These are phyloP conservation scores for Rambutsinella grinnellia DNA, from an alignment of 2,888 invertebrate genomes.

Conservation along the genomic window DNA sequence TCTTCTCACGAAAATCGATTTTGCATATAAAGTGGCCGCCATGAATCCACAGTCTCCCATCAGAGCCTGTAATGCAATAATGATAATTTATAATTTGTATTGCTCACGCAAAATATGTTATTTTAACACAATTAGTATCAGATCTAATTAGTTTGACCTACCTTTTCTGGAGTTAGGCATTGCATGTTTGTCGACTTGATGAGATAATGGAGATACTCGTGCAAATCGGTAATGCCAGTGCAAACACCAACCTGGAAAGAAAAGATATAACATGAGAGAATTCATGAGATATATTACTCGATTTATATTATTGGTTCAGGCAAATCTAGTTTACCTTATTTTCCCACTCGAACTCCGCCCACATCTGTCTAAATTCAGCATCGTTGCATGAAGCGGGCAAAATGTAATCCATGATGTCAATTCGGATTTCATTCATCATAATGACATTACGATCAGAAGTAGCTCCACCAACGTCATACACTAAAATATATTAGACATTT, in stretches of 20 bases:
- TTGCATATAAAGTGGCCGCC: slow-evolving; percentile 99
- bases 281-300: neutral
- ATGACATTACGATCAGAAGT: slow-evolving; percentile 96
- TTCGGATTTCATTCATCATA: slow-evolving; percentile 98
- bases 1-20: slow-evolving; percentile 98
- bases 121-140: too few relatives aligned
- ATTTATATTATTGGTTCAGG: neutral
- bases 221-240: slow-evolving; percentile 85
- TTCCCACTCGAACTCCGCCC: slow-evolving; percentile 99
- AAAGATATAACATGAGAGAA: neutral
- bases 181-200: slow-evolving; percentile 98
- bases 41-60: slow-evolving; percentile 99
- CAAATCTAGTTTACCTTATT: slow-evolving; percentile 82
- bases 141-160: slow-evolving; percentile 66
- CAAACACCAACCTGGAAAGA: slow-evolving; percentile 32
- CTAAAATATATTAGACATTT: slow-evolving; percentile 71
- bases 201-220: slow-evolving; percentile 92
- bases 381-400: slow-evolving; percentile 95
- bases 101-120: too few relatives aligned
- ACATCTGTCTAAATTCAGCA: slow-evolving; percentile 98
- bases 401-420: slow-evolving; percentile 99
- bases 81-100: slow-evolving; percentile 13
- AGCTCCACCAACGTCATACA: slow-evolving; percentile 95
- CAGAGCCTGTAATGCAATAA: slow-evolving; percentile 76
- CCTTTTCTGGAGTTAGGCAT: slow-evolving; percentile 97